Base-by-base conservation (phyloP, 2,888 invertebrate species). In the Drosophila demipolita region DNA sequence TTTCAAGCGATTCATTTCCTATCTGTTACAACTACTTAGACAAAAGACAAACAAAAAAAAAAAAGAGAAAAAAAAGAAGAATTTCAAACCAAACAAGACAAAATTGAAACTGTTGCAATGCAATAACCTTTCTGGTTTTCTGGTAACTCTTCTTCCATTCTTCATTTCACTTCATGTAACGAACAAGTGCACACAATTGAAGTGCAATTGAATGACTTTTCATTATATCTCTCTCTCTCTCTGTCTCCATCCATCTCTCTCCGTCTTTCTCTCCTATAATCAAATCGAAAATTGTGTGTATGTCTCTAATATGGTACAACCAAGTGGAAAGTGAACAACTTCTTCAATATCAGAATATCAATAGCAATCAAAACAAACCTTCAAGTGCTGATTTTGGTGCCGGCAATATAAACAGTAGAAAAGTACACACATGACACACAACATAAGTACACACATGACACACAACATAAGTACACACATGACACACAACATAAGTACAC, bases 351-450 rank as follows among this genome's bases (percentile, higher is more conserved):
- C 54, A 75, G 76, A 70, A 71, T 83, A 79, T 85, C 90, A 80
- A 86, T 88, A 62, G 90, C 90, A 90, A 90, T 89, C 89, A 90
- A 86, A 86, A 89, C 81, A 83, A 77, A 78, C 87, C 75, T 78
- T 71, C 78, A 83, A 86, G 90, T 90, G 89, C 83, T 90, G 90
- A 86, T 90, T 90, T 85, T 60, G 73, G 73, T 90, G 77, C 80
- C 83, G 72, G 76, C 87, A 81, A 81, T 79, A 78, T 78, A 90
- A 87, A 80, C 78, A 87, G 71, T 84, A 76, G 82, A 79, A 75
- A 83, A 67, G 78, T 73, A 74, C 64, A 71, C 62, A 64, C 70
- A 71, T 20, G 23, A 29, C 29, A 29, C 60, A 64, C 50, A 65
- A 62, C 55, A 15, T 32, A 54, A 54, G 53, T 6, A 50, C 32